Conservation (phyloP, 2,888 invertebrate genomes). For the Coelopa pilipes region DNA sequence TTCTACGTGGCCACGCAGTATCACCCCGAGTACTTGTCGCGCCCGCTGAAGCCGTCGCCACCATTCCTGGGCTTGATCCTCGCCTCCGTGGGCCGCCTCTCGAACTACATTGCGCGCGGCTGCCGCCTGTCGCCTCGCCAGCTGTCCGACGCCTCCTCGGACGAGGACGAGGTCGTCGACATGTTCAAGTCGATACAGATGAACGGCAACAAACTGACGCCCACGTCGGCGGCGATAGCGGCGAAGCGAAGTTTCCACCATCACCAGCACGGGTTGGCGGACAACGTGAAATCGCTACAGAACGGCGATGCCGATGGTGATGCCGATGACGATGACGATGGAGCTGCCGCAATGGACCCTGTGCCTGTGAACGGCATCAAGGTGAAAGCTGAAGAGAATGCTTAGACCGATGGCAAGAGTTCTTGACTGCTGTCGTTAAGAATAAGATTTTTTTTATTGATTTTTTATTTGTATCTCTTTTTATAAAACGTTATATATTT, state of each 20-base stretch:
- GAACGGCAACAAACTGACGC: constrained; percentile 35
- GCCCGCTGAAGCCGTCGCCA: constrained; percentile 91
- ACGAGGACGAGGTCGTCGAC: constrained; percentile 57
- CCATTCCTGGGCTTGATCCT: constrained; percentile 95
- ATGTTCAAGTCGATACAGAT: constrained; percentile 38
- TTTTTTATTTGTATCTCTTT: too few relatives aligned
- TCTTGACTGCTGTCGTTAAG: too few relatives aligned
- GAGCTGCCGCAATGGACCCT: not conserved
- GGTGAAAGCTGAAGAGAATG: too few relatives aligned
- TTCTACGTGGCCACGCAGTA: constrained; percentile 97
- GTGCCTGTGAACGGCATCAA: not conserved
- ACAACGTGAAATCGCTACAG: not conserved
- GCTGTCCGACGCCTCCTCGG: constrained; percentile 80
- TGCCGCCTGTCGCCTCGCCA: constrained; percentile 81
- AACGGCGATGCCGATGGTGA: not conserved
- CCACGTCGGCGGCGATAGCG: not conserved
- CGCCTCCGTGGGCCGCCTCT: constrained; percentile 85
- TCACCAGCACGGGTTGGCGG: not conserved
- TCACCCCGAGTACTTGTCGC: constrained; percentile 96
- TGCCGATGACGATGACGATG: not conserved
- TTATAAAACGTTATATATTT: too few relatives aligned
- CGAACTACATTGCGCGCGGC: constrained; percentile 77
- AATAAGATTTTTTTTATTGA: too few relatives aligned
- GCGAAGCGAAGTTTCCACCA: not conserved
- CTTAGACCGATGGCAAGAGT: too few relatives aligned